Evolutionary conservation across 2,113 vertebrate genomes (phyloP).

Genomic region (Dissostichus mawsoni): DNA sequence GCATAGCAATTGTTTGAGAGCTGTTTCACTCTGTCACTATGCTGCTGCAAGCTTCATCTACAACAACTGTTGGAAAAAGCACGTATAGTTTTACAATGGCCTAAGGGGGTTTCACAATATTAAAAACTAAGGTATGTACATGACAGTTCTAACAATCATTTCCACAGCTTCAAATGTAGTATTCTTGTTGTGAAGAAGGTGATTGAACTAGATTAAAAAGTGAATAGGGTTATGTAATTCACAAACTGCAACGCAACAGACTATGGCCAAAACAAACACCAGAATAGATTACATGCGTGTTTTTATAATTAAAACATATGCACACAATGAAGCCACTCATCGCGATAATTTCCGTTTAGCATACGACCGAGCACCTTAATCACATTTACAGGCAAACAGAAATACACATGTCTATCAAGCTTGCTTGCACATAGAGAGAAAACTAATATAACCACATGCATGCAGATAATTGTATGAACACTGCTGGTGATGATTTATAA

Average conservation of each 20-base stretch:
- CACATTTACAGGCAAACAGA: constrained; percentile 47
- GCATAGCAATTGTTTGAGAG: neutral
- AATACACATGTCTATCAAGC: constrained; percentile 1
- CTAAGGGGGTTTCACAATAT: neutral
- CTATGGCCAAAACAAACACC: neutral
- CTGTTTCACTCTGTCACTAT: neutral
- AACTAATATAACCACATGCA: constrained; percentile 15
- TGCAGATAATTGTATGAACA: constrained; percentile 27
- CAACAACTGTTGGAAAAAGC: neutral
- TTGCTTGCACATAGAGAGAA: neutral
- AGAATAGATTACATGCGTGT: neutral
- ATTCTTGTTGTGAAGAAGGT: neutral
- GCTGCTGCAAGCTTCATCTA: neutral
- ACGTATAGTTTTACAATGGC: neutral
- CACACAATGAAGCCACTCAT: constrained; percentile 14
- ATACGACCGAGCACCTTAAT: constrained; percentile 26
- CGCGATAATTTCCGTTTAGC: constrained; percentile 18
- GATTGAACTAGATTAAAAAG: neutral
- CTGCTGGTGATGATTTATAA: constrained; percentile 34
- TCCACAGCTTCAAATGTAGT: neutral
- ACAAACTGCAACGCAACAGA: neutral
- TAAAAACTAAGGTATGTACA: neutral
- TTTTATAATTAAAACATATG: constrained; percentile 16
- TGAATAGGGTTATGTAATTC: too few relatives aligned
- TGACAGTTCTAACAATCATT: neutral